Percentiles rank a stretch among this genome's conserved stretches.
phyloP scores from a whole-genome alignment of 2,888 invertebrate species.

The Coenonympha arcania region DNA sequence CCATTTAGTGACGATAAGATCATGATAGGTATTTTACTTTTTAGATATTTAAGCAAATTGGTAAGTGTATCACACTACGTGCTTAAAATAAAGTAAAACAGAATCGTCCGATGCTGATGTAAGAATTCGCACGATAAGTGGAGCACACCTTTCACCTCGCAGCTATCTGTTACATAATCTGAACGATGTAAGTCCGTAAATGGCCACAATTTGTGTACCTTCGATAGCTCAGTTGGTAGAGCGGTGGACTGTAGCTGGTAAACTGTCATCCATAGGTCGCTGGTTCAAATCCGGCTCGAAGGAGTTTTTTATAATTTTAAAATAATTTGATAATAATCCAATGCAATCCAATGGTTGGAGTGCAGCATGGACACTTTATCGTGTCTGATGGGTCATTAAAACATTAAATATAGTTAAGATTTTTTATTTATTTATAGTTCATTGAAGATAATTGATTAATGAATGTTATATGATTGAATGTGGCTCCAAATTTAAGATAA shows the following conservation, averaged over 20 bases:
- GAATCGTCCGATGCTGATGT: not conserved
- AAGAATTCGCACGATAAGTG: conserved; percentile 7
- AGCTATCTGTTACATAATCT: not conserved
- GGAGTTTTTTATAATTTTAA: conserved; percentile 39
- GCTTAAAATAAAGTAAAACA: too few relatives aligned
- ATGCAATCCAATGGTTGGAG: too few relatives aligned
- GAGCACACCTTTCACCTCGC: conserved; percentile 18
- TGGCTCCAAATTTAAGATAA: too few relatives aligned
- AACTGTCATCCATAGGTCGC: conserved; percentile 76
- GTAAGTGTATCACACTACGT: too few relatives aligned
- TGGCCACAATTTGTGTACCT: conserved; percentile 36
- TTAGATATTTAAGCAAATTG: not conserved
- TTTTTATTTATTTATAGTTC: too few relatives aligned
- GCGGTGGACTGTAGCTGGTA: conserved; percentile 70
- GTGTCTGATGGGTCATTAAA: too few relatives aligned
- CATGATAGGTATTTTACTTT: not conserved
- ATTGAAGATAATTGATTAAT: too few relatives aligned
- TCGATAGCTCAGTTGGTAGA: conserved; percentile 76
- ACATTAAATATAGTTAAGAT: too few relatives aligned
- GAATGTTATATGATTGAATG: too few relatives aligned
- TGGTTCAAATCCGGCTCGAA: conserved; percentile 81
- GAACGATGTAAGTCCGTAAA: not conserved
- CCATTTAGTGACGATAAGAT: too few relatives aligned
- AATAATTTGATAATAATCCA: not conserved
- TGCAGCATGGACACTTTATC: too few relatives aligned